A percentile compares a stretch with the other conserved stretches of the same genome.
These are phyloP conservation scores for Nasonovia ribisnigri DNA, from an alignment of 2,888 invertebrate species.

Conservation along the genomic window DNA sequence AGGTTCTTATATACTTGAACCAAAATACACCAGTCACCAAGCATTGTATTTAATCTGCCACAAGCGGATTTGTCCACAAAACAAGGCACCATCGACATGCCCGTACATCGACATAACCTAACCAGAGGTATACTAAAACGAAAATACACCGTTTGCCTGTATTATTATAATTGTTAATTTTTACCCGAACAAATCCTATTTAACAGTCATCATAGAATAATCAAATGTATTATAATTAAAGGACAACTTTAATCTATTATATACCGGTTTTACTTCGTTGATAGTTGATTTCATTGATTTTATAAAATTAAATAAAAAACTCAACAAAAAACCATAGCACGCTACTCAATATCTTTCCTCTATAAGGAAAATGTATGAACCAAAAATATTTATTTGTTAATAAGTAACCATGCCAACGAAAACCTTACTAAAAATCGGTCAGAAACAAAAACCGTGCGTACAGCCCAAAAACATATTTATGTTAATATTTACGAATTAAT, in stretches of 20 bases:
- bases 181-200: neutral
- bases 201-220: neutral
- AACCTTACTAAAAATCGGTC: too few relatives aligned
- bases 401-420: too few relatives aligned
- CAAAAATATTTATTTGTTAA: too few relatives aligned
- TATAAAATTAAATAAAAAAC: neutral
- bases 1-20: neutral
- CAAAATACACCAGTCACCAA: neutral
- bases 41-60: neutral
- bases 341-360: too few relatives aligned
- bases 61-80: neutral
- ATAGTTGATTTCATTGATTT: neutral
- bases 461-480: too few relatives aligned
- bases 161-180: neutral
- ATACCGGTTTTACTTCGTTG: neutral
- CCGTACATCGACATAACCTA: too few relatives aligned
- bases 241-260: neutral
- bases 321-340: neutral
- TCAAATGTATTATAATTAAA: neutral
- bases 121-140: neutral
- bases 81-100: neutral
- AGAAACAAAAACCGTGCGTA: too few relatives aligned
- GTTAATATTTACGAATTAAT: neutral
- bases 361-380: too few relatives aligned
- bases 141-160: neutral